phyloP scores from a whole-genome alignment of 2,888 invertebrate genomes.

The Andrena praecox region DNA sequence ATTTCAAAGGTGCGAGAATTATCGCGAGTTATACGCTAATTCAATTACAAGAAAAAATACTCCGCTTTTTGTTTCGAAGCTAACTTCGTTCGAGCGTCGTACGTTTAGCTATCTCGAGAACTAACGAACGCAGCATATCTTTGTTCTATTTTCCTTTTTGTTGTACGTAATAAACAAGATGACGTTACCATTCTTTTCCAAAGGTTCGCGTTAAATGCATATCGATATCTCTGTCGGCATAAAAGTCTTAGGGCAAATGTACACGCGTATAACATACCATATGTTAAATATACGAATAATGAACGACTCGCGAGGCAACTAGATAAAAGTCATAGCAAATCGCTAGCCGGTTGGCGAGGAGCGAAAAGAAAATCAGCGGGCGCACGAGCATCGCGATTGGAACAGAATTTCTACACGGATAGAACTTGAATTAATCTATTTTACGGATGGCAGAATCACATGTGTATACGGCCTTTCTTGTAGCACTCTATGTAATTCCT shows the following conservation, averaged over 20 bases:
- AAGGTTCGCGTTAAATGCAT: conserved; percentile 1
- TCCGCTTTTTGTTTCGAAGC: no score
- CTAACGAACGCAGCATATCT: conserved; percentile 5
- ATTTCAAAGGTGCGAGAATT: no score
- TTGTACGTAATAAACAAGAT: neutral
- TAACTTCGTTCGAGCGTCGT: neutral
- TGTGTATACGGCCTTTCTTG: conserved; percentile 35
- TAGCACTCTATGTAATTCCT: conserved; percentile 43
- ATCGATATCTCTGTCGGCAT: neutral
- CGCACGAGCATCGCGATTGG: conserved; percentile 29
- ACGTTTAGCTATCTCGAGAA: neutral
- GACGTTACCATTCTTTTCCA: neutral
- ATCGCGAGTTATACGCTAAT: no score
- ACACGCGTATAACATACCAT: conserved; percentile 24
- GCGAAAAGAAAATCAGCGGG: conserved; percentile 34
- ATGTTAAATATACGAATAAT: conserved; percentile 48
- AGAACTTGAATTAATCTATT: conserved; percentile 57
- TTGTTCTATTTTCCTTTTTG: neutral
- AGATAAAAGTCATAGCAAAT: conserved; percentile 2
- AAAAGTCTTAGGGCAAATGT: neutral
- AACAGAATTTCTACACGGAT: conserved; percentile 44
- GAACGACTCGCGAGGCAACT: neutral
- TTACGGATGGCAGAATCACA: conserved; percentile 45
- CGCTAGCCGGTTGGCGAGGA: conserved; percentile 7
- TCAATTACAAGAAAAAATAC: no score